Evolutionary conservation across 2,113 vertebrate species (phyloP).

Genomic region (Equus przewalskii): DNA sequence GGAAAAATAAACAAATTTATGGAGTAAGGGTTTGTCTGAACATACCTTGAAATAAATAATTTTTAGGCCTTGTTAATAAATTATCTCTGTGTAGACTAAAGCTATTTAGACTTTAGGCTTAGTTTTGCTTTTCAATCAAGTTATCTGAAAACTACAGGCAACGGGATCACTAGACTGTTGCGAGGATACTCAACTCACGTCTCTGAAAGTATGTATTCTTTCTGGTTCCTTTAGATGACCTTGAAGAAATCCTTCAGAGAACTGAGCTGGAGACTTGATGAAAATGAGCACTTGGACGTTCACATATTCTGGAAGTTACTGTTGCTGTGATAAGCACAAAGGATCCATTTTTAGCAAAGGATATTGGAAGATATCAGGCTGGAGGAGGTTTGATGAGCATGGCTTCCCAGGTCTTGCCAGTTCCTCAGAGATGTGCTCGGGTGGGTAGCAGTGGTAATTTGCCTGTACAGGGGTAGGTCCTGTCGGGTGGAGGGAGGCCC

Average conservation of each 20-base stretch:
- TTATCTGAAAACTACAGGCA: slow-evolving; percentile 18
- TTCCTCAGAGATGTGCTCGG: background rate
- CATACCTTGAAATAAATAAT: background rate
- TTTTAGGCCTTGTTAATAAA: slow-evolving; percentile 27
- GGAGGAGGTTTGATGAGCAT: background rate
- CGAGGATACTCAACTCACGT: background rate
- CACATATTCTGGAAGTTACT: background rate
- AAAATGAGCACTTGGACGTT: background rate
- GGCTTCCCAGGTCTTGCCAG: background rate
- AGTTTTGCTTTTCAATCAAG: slow-evolving; percentile 23
- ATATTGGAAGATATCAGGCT: background rate
- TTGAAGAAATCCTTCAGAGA: background rate
- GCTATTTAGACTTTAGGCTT: background rate
- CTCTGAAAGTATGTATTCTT: background rate
- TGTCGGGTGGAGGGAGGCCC: background rate
- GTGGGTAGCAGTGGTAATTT: background rate
- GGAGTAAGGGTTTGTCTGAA: background rate
- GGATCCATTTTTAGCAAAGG: background rate
- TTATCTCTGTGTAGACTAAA: background rate
- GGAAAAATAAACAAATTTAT: background rate
- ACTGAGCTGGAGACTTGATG: background rate
- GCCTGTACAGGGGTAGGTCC: background rate
- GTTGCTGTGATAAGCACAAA: background rate
- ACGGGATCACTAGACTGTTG: background rate
- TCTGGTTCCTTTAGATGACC: background rate